A percentile compares a stretch with the other conserved stretches of the same genome.
phyloP scores from a whole-genome alignment of 2,888 invertebrate species.

The Athalia circularis region DNA sequence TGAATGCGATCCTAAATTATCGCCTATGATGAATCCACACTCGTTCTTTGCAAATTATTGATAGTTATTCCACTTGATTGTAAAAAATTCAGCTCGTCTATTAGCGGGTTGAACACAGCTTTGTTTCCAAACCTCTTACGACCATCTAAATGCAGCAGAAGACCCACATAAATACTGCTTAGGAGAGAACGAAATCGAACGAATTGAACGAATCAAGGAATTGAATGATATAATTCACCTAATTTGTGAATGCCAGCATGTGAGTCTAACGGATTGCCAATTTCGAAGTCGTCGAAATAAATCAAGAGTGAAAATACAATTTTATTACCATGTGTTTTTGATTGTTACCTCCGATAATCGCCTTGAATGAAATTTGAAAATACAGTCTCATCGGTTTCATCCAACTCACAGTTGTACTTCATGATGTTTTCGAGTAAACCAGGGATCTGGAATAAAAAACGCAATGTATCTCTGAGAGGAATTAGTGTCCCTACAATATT shows the following conservation, averaged over 20 bases:
- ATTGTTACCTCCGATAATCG: slow-evolving; percentile 43
- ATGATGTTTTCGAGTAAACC: neutral
- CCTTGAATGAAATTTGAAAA: slow-evolving; percentile 46
- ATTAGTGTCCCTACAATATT: neutral
- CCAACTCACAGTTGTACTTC: neutral
- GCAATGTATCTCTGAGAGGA: slow-evolving; percentile 5
- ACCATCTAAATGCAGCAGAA: too few species aligned
- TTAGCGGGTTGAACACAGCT: slow-evolving; percentile 31
- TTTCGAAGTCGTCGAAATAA: too few species aligned
- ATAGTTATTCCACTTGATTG: slow-evolving; percentile 38
- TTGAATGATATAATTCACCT: slow-evolving; percentile 36
- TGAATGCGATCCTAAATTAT: too few species aligned
- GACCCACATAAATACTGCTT: slow-evolving; percentile 18
- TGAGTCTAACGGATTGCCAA: slow-evolving; percentile 45
- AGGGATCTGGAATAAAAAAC: neutral
- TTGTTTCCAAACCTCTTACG: slow-evolving; percentile 48
- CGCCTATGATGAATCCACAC: neutral
- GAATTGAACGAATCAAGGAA: slow-evolving; percentile 47
- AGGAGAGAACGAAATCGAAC: slow-evolving; percentile 43
- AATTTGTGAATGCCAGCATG: slow-evolving; percentile 43
- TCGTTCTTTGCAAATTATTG: neutral
- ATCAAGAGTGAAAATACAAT: slow-evolving; percentile 45
- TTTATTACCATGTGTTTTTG: slow-evolving; percentile 4
- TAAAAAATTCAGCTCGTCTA: slow-evolving; percentile 44
- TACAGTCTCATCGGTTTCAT: neutral